These are phyloP conservation scores for Spondyliosoma cantharus DNA, from an alignment of 2,797 vertebrate genomes.

Conservation along the genomic window DNA sequence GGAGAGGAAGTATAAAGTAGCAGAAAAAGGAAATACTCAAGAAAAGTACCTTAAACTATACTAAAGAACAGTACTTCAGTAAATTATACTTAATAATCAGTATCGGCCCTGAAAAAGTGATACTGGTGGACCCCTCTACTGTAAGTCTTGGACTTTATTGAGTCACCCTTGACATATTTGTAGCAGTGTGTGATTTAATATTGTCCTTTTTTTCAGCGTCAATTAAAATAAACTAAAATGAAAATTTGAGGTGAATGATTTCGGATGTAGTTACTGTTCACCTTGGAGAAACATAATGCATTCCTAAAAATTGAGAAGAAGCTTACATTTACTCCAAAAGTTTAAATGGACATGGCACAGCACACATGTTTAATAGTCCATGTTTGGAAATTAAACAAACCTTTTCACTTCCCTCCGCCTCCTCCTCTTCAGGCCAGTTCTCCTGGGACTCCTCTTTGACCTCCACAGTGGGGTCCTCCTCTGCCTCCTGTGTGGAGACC, in stretches of 20 bases:
- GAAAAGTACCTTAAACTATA: no score
- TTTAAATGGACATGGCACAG: no score
- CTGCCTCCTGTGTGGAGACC: neutral
- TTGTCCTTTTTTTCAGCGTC: neutral
- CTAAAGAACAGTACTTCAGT: no score
- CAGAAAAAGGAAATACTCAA: no score
- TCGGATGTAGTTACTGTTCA: neutral
- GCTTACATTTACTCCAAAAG: neutral
- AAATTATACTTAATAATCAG: no score
- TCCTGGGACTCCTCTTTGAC: slow-evolving; percentile 68
- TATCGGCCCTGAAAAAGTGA: no score
- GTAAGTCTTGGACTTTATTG: no score
- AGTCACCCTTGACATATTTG: neutral
- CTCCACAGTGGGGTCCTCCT: slow-evolving; percentile 20
- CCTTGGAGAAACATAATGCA: neutral
- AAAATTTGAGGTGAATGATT: neutral
- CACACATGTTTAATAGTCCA: no score
- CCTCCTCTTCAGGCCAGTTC: slow-evolving; percentile 79
- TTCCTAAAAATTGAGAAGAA: neutral
- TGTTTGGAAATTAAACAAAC: slow-evolving; percentile 63
- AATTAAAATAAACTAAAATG: neutral
- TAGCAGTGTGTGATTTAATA: neutral
- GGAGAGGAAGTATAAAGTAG: no score
- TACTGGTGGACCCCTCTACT: no score
- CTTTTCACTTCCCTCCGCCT: slow-evolving; percentile 71